phyloP scores from a whole-genome alignment of 2,797 vertebrate genomes.

The Todus mexicanus region DNA sequence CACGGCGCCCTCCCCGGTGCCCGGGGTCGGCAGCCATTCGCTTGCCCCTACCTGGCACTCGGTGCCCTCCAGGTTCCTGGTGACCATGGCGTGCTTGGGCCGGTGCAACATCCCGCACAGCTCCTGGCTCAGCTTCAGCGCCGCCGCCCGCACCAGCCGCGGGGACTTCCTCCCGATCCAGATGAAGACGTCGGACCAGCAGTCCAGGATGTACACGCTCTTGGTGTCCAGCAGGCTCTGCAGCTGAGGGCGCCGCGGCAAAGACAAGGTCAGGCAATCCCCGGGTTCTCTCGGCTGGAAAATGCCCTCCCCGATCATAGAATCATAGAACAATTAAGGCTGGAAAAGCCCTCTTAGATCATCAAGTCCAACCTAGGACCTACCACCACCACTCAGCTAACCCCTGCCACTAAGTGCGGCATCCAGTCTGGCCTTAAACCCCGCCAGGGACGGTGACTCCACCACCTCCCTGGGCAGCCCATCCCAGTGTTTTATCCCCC shows the following conservation, averaged over 20 bases:
- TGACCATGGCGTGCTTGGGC: constrained; percentile 90
- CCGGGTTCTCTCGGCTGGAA: not conserved
- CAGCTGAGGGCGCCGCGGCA: constrained; percentile 65
- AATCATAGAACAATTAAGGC: too few relatives aligned
- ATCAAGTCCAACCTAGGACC: too few relatives aligned
- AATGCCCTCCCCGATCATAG: not conserved
- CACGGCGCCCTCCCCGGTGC: not conserved
- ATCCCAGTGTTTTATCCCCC: too few relatives aligned
- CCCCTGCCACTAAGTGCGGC: too few relatives aligned
- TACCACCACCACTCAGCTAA: too few relatives aligned
- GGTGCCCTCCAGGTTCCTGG: constrained; percentile 93
- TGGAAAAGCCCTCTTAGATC: too few relatives aligned
- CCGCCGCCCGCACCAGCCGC: constrained; percentile 91
- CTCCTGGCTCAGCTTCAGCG: constrained; percentile 96
- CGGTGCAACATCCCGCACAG: constrained; percentile 95
- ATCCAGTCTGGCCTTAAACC: too few relatives aligned
- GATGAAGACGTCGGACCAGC: constrained; percentile 97
- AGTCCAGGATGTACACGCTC: constrained; percentile 96
- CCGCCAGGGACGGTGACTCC: too few relatives aligned
- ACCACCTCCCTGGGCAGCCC: too few relatives aligned
- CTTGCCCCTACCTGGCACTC: constrained; percentile 90
- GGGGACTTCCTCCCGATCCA: constrained; percentile 97
- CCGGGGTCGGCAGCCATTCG: too few relatives aligned
- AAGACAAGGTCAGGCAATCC: not conserved
- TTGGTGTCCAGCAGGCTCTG: constrained; percentile 96